These are phyloP conservation scores for Tamandua tetradactyla DNA, from an alignment of 2,797 vertebrate genomes.

Conservation along the genomic window DNA sequence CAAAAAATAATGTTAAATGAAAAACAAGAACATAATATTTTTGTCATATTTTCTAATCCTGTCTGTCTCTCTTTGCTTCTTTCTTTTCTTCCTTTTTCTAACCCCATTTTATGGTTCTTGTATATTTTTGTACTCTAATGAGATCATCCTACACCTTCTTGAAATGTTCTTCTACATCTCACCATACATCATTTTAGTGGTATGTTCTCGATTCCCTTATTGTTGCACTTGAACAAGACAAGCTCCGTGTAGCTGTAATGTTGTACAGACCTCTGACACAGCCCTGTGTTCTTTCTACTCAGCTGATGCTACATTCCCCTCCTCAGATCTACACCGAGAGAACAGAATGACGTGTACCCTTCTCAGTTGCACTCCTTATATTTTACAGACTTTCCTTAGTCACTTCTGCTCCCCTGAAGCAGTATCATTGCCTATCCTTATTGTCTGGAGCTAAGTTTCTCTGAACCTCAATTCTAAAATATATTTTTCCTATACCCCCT, in stretches of 20 bases:
- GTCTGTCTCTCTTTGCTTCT: not conserved
- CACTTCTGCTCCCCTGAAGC: not conserved
- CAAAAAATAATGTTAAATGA: too few species aligned
- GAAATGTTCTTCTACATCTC: not conserved
- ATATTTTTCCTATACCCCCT: not conserved
- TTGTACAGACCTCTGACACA: not conserved
- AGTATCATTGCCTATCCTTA: not conserved
- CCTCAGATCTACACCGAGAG: not conserved
- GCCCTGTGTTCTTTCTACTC: not conserved
- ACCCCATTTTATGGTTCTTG: not conserved
- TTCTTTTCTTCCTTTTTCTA: not conserved
- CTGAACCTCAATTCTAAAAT: not conserved
- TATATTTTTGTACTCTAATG: not conserved
- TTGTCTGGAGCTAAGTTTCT: not conserved
- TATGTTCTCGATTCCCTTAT: not conserved
- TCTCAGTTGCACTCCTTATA: not conserved
- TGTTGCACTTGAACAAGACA: not conserved
- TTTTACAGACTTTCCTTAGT: not conserved
- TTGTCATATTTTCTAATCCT: not conserved
- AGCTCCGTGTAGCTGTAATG: not conserved
- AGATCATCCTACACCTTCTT: not conserved
- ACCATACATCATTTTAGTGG: not conserved
- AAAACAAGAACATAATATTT: not conserved
- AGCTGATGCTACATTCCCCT: not conserved
- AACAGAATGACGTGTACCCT: not conserved